These are phyloP conservation scores for Stigmatopora argus DNA, from an alignment of 2,113 vertebrate genomes.

Conservation along the genomic window DNA sequence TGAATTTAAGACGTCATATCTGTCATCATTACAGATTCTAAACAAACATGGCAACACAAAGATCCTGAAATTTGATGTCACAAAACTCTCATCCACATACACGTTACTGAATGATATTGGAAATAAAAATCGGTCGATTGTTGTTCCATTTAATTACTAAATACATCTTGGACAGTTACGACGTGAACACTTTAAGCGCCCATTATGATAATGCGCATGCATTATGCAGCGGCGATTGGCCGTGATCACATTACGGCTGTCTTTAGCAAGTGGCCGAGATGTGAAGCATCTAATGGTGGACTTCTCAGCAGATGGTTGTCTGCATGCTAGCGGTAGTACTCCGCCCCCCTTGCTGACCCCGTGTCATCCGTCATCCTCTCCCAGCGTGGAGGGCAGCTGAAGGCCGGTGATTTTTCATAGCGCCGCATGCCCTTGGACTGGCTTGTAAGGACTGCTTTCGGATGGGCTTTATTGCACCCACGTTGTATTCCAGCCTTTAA, in stretches of 20 bases:
- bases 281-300: conserved; percentile 17
- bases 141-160: too few species aligned
- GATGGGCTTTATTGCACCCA: conserved; percentile 11
- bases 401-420: conserved; percentile 32
- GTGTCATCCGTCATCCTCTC: conserved; percentile 35
- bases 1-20: too few species aligned
- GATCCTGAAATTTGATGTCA: too few species aligned
- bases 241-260: not conserved
- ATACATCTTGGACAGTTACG: too few species aligned
- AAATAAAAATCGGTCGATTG: too few species aligned
- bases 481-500: not conserved
- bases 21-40: too few species aligned
- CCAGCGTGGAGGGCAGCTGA: conserved; percentile 32
- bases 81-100: too few species aligned
- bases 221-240: conserved; percentile 3
- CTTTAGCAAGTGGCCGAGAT: not conserved
- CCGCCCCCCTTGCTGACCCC: conserved; percentile 48
- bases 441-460: conserved; percentile 11
- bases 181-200: not conserved
- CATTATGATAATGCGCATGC: not conserved
- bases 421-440: conserved; percentile 32
- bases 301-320: conserved; percentile 56
- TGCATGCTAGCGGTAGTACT: conserved; percentile 18
- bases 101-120: too few species aligned
- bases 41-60: too few species aligned